phyloP scores from a whole-genome alignment of 2,113 vertebrate genomes.

The Nothobranchius kuhntae region DNA sequence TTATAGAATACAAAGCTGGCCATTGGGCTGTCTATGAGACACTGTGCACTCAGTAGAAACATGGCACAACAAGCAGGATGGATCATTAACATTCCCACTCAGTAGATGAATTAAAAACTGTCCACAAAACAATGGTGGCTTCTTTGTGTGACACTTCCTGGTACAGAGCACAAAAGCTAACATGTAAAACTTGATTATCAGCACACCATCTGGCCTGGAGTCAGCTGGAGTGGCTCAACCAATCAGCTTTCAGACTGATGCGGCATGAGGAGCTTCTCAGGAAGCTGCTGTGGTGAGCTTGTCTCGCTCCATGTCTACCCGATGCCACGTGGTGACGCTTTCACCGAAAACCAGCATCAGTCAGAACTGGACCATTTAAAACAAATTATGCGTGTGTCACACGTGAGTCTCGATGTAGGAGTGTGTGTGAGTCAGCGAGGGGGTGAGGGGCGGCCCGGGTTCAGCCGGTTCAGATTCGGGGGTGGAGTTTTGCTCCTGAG shows the following conservation, averaged over 20 bases:
- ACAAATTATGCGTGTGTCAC: constrained; percentile 70
- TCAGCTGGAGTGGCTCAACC: constrained; percentile 36
- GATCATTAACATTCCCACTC: constrained; percentile 19
- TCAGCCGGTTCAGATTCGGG: constrained; percentile 66
- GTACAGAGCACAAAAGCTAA: constrained; percentile 45
- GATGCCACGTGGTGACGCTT: neutral
- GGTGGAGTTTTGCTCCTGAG: constrained; percentile 78
- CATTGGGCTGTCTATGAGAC: constrained; percentile 32
- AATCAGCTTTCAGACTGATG: constrained; percentile 29
- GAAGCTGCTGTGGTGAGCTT: neutral
- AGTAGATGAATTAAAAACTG: constrained; percentile 11
- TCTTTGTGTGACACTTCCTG: constrained; percentile 20
- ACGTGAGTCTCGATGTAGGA: constrained; percentile 98
- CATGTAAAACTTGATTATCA: constrained; percentile 37
- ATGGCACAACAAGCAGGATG: constrained; percentile 56
- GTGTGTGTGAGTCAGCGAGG: constrained; percentile 92
- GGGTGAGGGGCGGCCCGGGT: constrained; percentile 81
- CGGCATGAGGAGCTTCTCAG: neutral
- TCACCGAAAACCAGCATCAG: constrained; percentile 14
- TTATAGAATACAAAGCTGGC: constrained; percentile 27
- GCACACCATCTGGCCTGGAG: constrained; percentile 23
- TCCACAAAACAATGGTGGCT: neutral
- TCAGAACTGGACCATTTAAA: constrained; percentile 4
- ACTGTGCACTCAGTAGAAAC: constrained; percentile 40
- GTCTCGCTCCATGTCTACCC: constrained; percentile 4